Base-by-base conservation (phyloP, 1,140 invertebrate species). In the Reticulitermes speratus region DNA sequence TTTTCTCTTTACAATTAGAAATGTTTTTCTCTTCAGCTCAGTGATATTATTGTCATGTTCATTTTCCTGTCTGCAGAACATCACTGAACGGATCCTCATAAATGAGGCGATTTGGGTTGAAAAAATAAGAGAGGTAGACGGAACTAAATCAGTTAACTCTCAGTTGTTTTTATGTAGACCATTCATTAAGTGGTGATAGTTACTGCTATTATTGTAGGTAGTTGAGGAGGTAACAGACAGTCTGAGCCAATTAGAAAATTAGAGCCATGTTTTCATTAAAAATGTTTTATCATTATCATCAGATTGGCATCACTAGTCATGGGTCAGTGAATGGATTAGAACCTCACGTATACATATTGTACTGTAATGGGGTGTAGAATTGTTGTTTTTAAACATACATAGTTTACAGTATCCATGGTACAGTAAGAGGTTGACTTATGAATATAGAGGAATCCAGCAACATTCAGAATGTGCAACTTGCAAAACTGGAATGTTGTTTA, bases 51-150 rank as follows among this genome's bases (percentile, higher is more conserved):
- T 84, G 59, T 84, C 55, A 82, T 86, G 69, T 87, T 69, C 8
- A 69, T 85, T 87, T 83, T 87, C 83, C 82, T 87, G 89, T 93
- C 92, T 92, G 92, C 95, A 97, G 96, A 97, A 97, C 94, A 96
- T 97, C 95, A 97, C 96, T 93, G 96, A 97, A 94, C 95, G 96
- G 94, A 95, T 97, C 93, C 96, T 97, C 94, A 94, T 97, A 93
- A 97, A 97, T 94, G 96, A 97, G 94, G 96, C 96, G 91, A 95
- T 96, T 93, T 97, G 96, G 96, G 96, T 96, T 93, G 94, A 94
- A 92, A 94, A 96, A 93, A 97, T 95, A 92, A 95, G 95, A 96
- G 96, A 97, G 96, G 96, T 97, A 94, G 90, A 86, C 84, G 30
- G 44, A 86, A 86, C n/a, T 59, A 82, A 45, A 75, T 75, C 65